phyloP scores from a whole-genome alignment of 2,888 invertebrate genomes.

The Rhaphigaster nebulosa region DNA sequence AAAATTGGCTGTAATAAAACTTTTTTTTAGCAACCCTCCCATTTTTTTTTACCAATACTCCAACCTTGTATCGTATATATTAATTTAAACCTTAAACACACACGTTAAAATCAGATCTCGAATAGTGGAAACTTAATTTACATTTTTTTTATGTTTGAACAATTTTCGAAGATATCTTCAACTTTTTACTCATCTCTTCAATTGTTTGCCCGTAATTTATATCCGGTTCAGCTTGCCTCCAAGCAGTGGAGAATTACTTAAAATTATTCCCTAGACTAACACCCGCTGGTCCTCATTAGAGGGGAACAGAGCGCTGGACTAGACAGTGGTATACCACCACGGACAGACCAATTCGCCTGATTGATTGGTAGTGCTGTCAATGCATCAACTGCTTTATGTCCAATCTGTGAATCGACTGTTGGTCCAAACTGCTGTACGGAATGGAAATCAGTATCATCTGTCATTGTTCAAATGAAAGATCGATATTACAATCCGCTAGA shows the following conservation, averaged over 20 bases:
- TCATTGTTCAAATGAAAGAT: neutral
- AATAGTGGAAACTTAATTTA: too few species aligned
- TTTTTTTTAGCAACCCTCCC: too few species aligned
- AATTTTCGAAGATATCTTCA: too few species aligned
- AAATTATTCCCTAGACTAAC: neutral
- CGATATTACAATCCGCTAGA: neutral
- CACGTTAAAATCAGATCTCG: too few species aligned
- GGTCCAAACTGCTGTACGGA: neutral
- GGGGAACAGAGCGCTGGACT: neutral
- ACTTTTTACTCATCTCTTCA: too few species aligned
- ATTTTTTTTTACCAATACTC: too few species aligned
- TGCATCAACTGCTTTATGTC: constrained; percentile 34
- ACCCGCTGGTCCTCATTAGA: neutral
- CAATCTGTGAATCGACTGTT: constrained; percentile 34
- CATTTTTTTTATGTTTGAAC: too few species aligned
- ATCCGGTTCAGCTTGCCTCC: neutral
- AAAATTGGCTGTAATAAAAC: too few species aligned
- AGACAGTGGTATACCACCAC: constrained; percentile 5
- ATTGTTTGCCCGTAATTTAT: too few species aligned
- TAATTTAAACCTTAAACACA: too few species aligned
- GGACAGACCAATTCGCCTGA: constrained; percentile 24
- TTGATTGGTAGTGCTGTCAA: constrained; percentile 12
- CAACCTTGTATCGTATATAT: too few species aligned
- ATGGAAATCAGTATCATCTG: constrained; percentile 30
- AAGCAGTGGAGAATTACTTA: neutral